These are phyloP conservation scores for Heliconius hermathena DNA, from an alignment of 1,140 invertebrate species.

Conservation along the genomic window DNA sequence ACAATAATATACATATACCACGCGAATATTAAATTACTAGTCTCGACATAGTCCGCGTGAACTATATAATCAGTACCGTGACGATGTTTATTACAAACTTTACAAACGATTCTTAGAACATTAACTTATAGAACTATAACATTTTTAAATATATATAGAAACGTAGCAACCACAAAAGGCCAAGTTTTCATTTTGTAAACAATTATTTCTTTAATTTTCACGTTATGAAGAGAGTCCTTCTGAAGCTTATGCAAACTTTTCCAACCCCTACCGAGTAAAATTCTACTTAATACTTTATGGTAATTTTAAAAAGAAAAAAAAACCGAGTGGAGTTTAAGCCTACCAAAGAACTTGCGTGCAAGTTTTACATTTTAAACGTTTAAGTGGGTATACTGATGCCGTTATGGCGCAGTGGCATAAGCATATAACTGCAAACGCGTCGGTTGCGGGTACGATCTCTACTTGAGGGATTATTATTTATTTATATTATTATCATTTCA, in stretches of 20 bases:
- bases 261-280: neutral
- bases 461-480: too few species aligned
- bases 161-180: neutral
- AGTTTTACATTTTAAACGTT: neutral
- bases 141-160: neutral
- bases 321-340: neutral
- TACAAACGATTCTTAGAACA: neutral
- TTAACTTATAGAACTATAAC: neutral
- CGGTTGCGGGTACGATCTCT: too few species aligned
- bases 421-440: too few species aligned
- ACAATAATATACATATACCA: neutral
- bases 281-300: neutral
- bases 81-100: slow-evolving; percentile 7
- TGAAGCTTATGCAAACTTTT: slow-evolving; percentile 4
- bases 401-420: too few species aligned
- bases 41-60: slow-evolving; percentile 2
- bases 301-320: neutral
- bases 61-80: slow-evolving; percentile 8
- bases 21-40: slow-evolving; percentile 1
- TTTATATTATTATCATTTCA: too few species aligned
- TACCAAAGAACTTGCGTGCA: neutral
- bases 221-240: neutral
- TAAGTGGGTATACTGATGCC: neutral
- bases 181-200: neutral
- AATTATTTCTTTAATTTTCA: neutral